phyloP scores from a whole-genome alignment of 1,140 invertebrate genomes.

The Aphis craccivora region DNA sequence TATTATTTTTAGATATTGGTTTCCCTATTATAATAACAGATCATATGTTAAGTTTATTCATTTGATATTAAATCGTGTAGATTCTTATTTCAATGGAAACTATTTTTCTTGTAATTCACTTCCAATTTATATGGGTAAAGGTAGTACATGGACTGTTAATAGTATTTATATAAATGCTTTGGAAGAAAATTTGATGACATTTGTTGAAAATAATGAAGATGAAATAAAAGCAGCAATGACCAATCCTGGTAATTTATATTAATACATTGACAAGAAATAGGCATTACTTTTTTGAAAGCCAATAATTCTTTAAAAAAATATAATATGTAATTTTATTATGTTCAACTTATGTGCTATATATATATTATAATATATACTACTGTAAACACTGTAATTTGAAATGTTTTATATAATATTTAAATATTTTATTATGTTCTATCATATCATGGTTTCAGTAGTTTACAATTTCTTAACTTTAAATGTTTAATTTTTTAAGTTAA shows the following conservation, averaged over 20 bases:
- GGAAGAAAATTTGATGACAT: background rate
- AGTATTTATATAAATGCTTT: background rate
- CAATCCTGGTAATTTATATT: background rate
- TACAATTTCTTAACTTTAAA: background rate
- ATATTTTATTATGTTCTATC: background rate
- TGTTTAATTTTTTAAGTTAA: background rate
- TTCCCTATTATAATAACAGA: background rate
- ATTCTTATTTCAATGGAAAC: background rate
- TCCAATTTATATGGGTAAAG: too few species aligned
- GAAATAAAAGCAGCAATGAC: constrained; percentile 6
- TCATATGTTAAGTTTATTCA: background rate
- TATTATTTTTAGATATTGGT: constrained; percentile 26
- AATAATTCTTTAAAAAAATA: background rate
- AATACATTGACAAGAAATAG: background rate
- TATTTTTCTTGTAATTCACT: background rate
- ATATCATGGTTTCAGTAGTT: background rate
- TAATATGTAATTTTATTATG: background rate
- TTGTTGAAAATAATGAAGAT: background rate
- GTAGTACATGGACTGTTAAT: background rate
- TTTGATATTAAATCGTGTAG: background rate
- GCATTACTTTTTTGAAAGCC: background rate
- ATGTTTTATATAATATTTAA: background rate
- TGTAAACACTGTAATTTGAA: background rate
- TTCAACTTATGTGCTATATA: background rate
- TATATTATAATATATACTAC: background rate